Evolutionary conservation across 2,113 vertebrate genomes (phyloP).

Genomic region (Gyps fulvus): DNA sequence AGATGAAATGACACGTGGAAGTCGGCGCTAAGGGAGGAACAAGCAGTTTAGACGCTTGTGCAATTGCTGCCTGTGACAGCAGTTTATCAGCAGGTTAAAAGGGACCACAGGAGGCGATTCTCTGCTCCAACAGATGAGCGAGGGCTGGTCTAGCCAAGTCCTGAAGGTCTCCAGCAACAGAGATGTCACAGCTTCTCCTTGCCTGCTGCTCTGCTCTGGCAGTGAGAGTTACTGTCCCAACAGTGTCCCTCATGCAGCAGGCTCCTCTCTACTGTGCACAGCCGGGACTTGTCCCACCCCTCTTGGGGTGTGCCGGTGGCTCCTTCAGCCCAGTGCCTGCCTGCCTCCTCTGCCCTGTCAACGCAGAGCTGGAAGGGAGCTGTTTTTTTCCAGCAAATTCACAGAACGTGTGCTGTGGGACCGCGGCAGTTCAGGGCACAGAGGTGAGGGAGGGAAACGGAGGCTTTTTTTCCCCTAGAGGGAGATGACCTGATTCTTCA

Average conservation of each 20-base stretch:
- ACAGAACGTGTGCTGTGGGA: background rate
- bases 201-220: background rate
- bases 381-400: background rate
- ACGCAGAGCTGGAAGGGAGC: background rate
- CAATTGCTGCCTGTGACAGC: too few relatives aligned
- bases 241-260: rapidly evolving
- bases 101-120: rapidly evolving
- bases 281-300: rapidly evolving
- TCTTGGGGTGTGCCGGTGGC: background rate
- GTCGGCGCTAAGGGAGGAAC: background rate
- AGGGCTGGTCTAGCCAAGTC: background rate
- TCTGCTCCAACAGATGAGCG: background rate
- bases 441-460: background rate
- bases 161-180: background rate
- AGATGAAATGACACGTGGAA: rapidly evolving
- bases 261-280: background rate
- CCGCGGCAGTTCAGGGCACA: background rate
- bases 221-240: background rate
- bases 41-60: background rate
- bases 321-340: background rate
- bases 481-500: background rate
- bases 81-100: background rate
- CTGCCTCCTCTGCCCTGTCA: background rate
- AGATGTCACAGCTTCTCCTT: background rate
- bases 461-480: background rate